phyloP scores from a whole-genome alignment of 2,113 vertebrate species.

The Camelus bactrianus region DNA sequence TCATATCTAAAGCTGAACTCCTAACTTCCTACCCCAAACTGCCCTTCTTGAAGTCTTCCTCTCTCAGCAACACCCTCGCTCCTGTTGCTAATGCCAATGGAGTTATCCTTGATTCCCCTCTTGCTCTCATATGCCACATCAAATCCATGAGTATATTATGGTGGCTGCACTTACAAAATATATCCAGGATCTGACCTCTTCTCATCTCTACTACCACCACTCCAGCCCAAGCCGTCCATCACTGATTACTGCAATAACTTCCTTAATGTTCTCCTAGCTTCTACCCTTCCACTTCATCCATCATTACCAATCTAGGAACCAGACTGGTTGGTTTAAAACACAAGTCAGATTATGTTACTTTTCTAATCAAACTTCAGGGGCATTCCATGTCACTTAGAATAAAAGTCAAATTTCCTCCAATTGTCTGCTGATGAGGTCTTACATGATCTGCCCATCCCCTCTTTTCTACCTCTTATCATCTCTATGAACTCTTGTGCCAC shows the following conservation, averaged over 20 bases:
- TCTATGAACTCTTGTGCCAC: neutral
- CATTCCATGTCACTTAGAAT: neutral
- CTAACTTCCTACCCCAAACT: neutral
- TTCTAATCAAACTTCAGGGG: conserved; percentile 2
- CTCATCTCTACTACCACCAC: neutral
- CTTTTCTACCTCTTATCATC: neutral
- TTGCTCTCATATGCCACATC: neutral
- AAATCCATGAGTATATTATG: neutral
- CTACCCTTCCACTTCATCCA: neutral
- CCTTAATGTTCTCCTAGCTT: neutral
- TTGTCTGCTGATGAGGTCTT: neutral
- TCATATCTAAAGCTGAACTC: neutral
- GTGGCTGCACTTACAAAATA: neutral
- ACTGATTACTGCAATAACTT: neutral
- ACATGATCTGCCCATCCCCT: neutral
- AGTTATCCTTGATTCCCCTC: neutral
- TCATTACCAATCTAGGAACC: neutral
- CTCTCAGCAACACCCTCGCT: neutral
- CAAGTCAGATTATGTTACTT: neutral
- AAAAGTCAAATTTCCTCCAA: neutral
- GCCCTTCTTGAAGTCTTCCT: neutral
- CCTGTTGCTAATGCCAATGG: neutral
- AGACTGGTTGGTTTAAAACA: neutral
- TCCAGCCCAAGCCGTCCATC: neutral
- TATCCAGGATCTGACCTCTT: neutral